Base-by-base conservation (phyloP, 2,888 invertebrate species). In the Habroteleia sp. region DNA sequence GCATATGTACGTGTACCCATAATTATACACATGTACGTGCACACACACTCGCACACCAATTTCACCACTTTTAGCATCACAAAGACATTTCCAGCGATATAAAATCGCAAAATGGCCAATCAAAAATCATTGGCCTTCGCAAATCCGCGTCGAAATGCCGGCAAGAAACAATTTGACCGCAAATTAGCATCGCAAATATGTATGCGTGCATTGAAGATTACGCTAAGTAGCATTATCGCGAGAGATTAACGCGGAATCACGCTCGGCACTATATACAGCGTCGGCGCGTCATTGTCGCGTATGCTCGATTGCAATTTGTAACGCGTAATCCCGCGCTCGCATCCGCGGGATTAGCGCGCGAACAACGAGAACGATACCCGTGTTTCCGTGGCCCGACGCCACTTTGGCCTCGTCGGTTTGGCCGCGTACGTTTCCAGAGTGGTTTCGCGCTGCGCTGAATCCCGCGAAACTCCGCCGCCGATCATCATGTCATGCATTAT, bases 401-500 rank as follows among this genome's bases (percentile, higher is more conserved):
- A 39, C 46, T n/a, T n/a, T n/a, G n/a, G n/a, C n/a, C n/a, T n/a
- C n/a, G n/a, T n/a, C n/a, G n/a, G n/a, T n/a, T n/a, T n/a, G n/a
- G 62, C 72, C 66, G 58, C 72, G 71, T 41, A 58, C 69, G 56
- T 56, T 63, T 52, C 44, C 42, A 39, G 66, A 74, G 74, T 54
- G 54, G 69, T 69, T 62, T 68, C 58, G 48, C 63, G 42, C 37
- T 60, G 66, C 52, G n/a, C n/a, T n/a, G 69, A 65, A 75, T 60
- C 73, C 74, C 44, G 76, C 74, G 73, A 78, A 79, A 75, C 76
- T 72, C 74, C 78, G 78, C 79, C 73, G 79, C 77, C 79, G 80
- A 83, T 84, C 84, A 85, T 86, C 83, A 85, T 82, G 83, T 78
- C 82, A 85, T 87, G 85, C 84, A 87, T 87, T 87, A 87, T 87